Conservation (phyloP, 2,113 vertebrate genomes). For the Chascanopsetta lugubris region DNA sequence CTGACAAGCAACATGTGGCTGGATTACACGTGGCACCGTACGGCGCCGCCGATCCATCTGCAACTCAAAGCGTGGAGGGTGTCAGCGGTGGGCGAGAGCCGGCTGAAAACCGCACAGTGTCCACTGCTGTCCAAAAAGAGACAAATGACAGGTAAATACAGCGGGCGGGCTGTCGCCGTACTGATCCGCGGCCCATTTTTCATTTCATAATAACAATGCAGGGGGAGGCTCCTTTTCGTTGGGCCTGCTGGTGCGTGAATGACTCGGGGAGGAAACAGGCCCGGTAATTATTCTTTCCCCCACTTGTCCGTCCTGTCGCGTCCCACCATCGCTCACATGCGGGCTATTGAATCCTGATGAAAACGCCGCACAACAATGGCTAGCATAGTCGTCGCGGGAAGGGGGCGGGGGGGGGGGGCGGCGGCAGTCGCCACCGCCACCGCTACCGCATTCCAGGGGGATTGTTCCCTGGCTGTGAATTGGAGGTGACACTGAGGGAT, state of each 20-base stretch:
- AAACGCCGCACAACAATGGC: slow-evolving; percentile 56
- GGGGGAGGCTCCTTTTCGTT: slow-evolving; percentile 48
- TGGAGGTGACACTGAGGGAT: slow-evolving; percentile 45
- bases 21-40: slow-evolving; percentile 58
- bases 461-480: slow-evolving; percentile 37
- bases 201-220: slow-evolving; percentile 74
- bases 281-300: slow-evolving; percentile 75
- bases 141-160: slow-evolving; percentile 77
- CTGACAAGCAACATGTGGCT: slow-evolving; percentile 54
- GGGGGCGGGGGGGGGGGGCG: no score
- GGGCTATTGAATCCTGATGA: slow-evolving; percentile 73
- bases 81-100: slow-evolving; percentile 40
- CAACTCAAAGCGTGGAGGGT: slow-evolving; percentile 51
- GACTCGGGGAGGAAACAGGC: slow-evolving; percentile 65
- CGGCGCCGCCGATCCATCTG: slow-evolving; percentile 58
- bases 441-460: slow-evolving; percentile 7
- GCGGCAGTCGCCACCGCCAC: slow-evolving; percentile 23
- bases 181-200: slow-evolving; percentile 64
- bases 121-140: slow-evolving; percentile 65
- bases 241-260: slow-evolving; percentile 64
- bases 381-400: slow-evolving; percentile 26
- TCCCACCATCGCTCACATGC: slow-evolving; percentile 66
- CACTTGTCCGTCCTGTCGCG: slow-evolving; percentile 63
- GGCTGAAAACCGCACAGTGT: slow-evolving; percentile 51
- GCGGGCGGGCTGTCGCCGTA: slow-evolving; percentile 58